Evolutionary conservation across 2,113 vertebrate genomes (phyloP), one percentile per base, ranked within the genome.

Genomic region (Gymnocephalus cernua): DNA sequence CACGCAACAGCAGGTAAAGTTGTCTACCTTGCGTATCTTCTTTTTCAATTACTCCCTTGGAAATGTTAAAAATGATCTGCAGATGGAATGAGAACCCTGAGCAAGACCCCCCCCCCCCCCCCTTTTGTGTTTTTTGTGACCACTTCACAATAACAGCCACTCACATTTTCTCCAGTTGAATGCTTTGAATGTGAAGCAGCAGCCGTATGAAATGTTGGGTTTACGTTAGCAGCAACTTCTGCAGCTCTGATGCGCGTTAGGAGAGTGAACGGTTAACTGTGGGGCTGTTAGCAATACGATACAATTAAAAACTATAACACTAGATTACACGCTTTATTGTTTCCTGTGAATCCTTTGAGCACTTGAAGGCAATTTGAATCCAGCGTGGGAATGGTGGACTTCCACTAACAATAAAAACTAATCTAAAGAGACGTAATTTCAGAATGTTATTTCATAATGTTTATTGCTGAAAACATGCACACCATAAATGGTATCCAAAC

Each of bases 261-360:
- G 25, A 44, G 50, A 54, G 4, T 11, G 38, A 44, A 18, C 12
- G 3, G 38, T 41, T 64, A 64, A 53, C 41, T 23, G 14, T 2
- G 3, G 11, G 21, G 32, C 32, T 53, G 15, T 13, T 75, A 45
- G 59, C 27, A 48, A 3, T 29, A 19, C 12, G 19, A 32, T 18
- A 12, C 23, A 58, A 58, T 44, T 38, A 68, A 59, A 58, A 45
- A 44, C 14, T 25, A 9, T 53, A 5, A 23, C 5, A 14, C 15
- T 27, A 21, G 41, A 59, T 59, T 68, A 35, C 64, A 50, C 29
- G 57, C 65, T 41, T 29, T n/a, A 56, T 47, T 58, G 41, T 82
- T 82, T 50, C n/a, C 21, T 41, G 41, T 57, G n/a, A 71, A 25
- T 57, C 63, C 25, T 27, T 19, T 12, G 16, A 68, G n/a, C 64